Evolutionary conservation across 2,113 vertebrate species (phyloP).

Genomic region (Calcarius ornatus): DNA sequence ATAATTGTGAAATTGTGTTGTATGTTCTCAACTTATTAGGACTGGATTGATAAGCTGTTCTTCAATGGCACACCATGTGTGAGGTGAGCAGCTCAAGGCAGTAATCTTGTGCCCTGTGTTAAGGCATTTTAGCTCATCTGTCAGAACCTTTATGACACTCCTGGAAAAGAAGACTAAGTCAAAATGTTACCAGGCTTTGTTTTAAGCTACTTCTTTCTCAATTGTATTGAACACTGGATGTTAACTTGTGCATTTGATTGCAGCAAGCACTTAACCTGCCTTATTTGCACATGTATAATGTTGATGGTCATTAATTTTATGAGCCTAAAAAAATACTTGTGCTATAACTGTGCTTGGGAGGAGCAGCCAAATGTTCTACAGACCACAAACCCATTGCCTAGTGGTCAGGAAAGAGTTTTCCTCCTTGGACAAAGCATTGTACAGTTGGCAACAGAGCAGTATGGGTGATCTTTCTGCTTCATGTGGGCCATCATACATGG

Average conservation of each 20-base stretch:
- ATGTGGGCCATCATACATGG: background rate
- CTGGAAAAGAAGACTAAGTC: background rate
- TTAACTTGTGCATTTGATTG: background rate
- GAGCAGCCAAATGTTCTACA: background rate
- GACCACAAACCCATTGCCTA: background rate
- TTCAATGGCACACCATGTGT: background rate
- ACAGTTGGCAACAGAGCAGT: background rate
- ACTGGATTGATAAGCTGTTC: background rate
- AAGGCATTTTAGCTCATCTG: background rate
- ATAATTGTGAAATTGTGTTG: background rate
- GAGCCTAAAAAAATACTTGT: background rate
- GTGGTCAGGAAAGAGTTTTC: background rate
- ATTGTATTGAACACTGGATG: background rate
- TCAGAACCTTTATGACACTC: background rate
- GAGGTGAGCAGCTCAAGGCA: background rate
- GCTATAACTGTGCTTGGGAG: background rate
- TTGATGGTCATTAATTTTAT: background rate
- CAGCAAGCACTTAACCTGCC: background rate
- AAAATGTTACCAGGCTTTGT: background rate
- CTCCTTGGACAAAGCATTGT: background rate
- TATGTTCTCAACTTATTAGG: background rate
- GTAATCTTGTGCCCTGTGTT: background rate
- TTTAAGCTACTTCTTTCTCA: background rate
- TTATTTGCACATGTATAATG: background rate
- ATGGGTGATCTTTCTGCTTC: background rate